Percentiles rank a stretch among this genome's conserved stretches.
phyloP scores from a whole-genome alignment of 2,113 vertebrate genomes.

The Nannobrachium achirus region DNA sequence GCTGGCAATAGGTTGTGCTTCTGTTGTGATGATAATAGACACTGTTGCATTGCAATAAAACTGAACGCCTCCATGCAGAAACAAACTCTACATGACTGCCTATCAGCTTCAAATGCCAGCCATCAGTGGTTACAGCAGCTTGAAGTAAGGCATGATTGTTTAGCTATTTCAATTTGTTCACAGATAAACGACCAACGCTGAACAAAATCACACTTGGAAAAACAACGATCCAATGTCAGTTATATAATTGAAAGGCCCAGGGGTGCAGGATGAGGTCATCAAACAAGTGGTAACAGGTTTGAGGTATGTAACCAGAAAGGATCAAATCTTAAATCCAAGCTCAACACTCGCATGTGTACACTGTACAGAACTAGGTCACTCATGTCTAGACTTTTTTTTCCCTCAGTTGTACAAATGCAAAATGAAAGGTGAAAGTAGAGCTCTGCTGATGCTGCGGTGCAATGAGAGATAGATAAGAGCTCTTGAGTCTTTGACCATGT shows the following conservation, averaged over 20 bases:
- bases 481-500: background rate
- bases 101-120: no score
- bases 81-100: no score
- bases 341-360: constrained; percentile 5
- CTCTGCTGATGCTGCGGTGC: background rate
- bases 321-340: background rate
- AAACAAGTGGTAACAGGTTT: constrained; percentile 53
- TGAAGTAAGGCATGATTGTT: no score
- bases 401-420: background rate
- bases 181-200: background rate
- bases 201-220: background rate
- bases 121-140: no score
- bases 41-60: no score
- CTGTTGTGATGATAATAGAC: no score
- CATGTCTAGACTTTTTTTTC: background rate
- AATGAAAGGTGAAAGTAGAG: constrained; percentile 15
- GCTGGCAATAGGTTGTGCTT: constrained; percentile 7
- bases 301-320: background rate
- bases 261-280: background rate
- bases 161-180: background rate
- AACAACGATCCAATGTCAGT: background rate
- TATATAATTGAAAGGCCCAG: constrained; percentile 16
- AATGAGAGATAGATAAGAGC: constrained; percentile 6
- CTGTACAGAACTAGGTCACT: constrained; percentile 41
- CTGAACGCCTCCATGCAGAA: no score